Evolutionary conservation across 1,140 invertebrate species (phyloP), one percentile per base, ranked within the genome.

Genomic region (Caerostris extrusa): DNA sequence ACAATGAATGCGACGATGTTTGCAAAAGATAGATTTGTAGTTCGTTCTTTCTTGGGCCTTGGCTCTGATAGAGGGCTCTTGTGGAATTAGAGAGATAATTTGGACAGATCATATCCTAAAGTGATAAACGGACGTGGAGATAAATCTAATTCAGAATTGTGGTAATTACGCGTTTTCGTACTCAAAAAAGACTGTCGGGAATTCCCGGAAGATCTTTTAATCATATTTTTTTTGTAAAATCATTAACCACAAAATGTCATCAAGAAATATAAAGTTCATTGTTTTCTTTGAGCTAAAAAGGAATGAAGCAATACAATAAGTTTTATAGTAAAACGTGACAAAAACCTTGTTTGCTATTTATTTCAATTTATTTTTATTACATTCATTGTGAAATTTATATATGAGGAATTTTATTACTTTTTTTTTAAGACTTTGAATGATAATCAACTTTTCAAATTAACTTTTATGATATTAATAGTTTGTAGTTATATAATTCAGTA

Each of bases 1-100:
- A 50, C 34, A 77, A 77, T 77, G 34, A 77, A 77, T 77, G 8
- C 61, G 34, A 77, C 71, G 10, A 77, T 77, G 34, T 77, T 77
- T 77, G 71, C 34, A 77, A 64, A 12, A 53, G 71, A 77, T 8
- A 50, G 71, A 77, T 77, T 77, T 77, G 71, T 77, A 50, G 17
- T 12, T 17, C 14, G 3, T 67, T n/a, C 10, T 77, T 77, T 77
- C 71, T 10, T 12, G 10, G 34, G 71, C 71, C 8, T 71, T 71
- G 50, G 34, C 19, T 71, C 34, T 64, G 61, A 53, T 50, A 50
- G 34, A 34, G 8, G 71, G 34, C 34, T 50, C 71, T 77, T 53
- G 34, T 12, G 34, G 71, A 77, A 50, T 77, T 50, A 77, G 8
- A 50, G 71, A 53, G 71, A 12, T 50, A 77, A 77, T 77, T 77